Percentiles rank a stretch among this genome's conserved stretches.
Conservation (phyloP, 2,888 invertebrate species). For the Glomeris marginata region DNA sequence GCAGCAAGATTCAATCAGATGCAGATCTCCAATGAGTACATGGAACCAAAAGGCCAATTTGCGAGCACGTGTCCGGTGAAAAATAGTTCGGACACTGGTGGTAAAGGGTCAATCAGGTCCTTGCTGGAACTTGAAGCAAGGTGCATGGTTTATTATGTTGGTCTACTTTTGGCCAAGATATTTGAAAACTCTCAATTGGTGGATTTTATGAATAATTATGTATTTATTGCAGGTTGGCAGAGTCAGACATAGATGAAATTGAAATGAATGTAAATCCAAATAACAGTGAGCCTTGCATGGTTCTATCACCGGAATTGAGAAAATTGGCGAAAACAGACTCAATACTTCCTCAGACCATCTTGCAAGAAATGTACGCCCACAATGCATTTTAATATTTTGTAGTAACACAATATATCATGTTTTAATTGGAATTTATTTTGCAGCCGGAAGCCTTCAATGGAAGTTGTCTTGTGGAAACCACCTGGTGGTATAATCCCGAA, state of each 20-base stretch:
- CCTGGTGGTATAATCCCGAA: constrained; percentile 10
- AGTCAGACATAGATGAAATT: too few species aligned
- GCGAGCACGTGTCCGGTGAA: not conserved
- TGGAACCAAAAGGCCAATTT: not conserved
- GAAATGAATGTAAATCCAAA: too few species aligned
- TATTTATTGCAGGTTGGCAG: not conserved
- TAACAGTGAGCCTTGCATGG: not conserved
- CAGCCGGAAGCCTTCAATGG: constrained; percentile 15
- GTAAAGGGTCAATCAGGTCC: constrained; percentile 10
- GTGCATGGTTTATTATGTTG: constrained; percentile 4
- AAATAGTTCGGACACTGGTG: not conserved
- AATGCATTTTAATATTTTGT: not conserved
- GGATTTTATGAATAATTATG: not conserved
- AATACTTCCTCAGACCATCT: constrained; percentile 4
- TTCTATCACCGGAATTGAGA: constrained; percentile 5
- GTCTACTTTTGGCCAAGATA: not conserved
- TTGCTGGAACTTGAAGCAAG: constrained; percentile 15
- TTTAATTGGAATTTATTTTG: not conserved
- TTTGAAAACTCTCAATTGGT: not conserved
- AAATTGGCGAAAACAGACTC: constrained; percentile 4
- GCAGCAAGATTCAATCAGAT: constrained; percentile 16
- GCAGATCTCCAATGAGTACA: constrained; percentile 14
- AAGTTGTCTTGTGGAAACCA: constrained; percentile 14
- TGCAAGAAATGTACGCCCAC: constrained; percentile 6
- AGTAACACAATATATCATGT: not conserved